Base-by-base conservation (phyloP, 1,140 invertebrate species). In the Hylaeus anthracinus region DNA sequence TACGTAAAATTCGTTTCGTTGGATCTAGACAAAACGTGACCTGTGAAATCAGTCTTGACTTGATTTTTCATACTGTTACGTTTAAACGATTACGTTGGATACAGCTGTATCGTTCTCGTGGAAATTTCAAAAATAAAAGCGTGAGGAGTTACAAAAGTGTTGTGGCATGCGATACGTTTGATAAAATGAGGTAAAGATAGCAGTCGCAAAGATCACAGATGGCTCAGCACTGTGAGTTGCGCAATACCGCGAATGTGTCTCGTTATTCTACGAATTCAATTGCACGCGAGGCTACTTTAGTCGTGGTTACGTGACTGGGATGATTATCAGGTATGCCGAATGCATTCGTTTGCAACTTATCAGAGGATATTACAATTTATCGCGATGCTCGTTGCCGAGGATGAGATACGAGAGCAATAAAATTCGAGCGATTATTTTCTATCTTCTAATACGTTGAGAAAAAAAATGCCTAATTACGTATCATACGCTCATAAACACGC, bases 281-380 rank as follows among this genome's bases (percentile, higher is more conserved):
- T n/a, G 6, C 8, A n/a, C 64, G 43, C 66, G 0, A 6, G 66
- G 48, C 10, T 12, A 71, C 45, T 14, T 6, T 12, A 41, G 2
- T 9, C 3, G 6, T 64, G 15, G 26, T 0, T 56, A 66, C 77
- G 61, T 41, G 15, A 73, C 51, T 73, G 77, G 1, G 0, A 14
- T 2, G 26, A 65, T 56, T 66, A 79, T 66, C 53, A 56, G 53
- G 58, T 51, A 3, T 12, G n/a, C 37, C 61, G 26, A 53, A 73
- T 79, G 53, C 77, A 79, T 41, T 79, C 55, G 45, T 58, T 71
- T 71, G 12, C 56, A 43, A 5, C 39, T 79, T 72, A 79, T 65
- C 77, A 58, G 15, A 8, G 41, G 8, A 79, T 45, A n/a, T 10
- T 51, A 10, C 51, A 2, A 51, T 2, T 51, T 51, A 51, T 51